Conservation (phyloP, 2,888 invertebrate genomes). For the Pinctada fucata region DNA sequence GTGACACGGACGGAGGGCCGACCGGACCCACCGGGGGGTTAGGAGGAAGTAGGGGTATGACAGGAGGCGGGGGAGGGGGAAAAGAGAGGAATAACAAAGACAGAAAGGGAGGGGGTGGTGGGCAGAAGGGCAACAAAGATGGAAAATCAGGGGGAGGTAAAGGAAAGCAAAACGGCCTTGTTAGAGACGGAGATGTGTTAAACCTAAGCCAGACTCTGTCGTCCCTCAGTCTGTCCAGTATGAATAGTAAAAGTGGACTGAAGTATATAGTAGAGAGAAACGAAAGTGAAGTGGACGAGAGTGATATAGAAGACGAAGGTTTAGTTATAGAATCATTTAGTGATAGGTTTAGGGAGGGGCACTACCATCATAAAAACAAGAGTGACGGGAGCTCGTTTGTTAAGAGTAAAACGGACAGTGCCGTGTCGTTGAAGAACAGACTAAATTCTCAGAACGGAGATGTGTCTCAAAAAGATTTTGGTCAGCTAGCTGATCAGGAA, state of each 20-base stretch:
- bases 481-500: slow-evolving; percentile 50
- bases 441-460: neutral
- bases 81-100: slow-evolving; percentile 44
- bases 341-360: neutral
- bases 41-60: slow-evolving; percentile 45
- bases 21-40: slow-evolving; percentile 61
- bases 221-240: slow-evolving; percentile 56
- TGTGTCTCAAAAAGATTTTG: slow-evolving; percentile 50
- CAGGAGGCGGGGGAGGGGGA: slow-evolving; percentile 56
- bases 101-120: slow-evolving; percentile 48
- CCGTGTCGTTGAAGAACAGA: slow-evolving; percentile 32
- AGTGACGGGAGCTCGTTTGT: slow-evolving; percentile 35
- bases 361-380: slow-evolving; percentile 47
- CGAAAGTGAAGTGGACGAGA: slow-evolving; percentile 55
- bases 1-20: slow-evolving; percentile 75
- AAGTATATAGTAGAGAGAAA: slow-evolving; percentile 62
- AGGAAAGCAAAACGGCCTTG: slow-evolving; percentile 50
- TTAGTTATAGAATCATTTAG: neutral
- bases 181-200: slow-evolving; percentile 48
- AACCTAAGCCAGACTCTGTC: slow-evolving; percentile 59
- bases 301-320: slow-evolving; percentile 51
- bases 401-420: slow-evolving; percentile 35
- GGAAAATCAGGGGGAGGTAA: slow-evolving; percentile 48
- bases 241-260: slow-evolving; percentile 56
- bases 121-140: slow-evolving; percentile 54